These are phyloP conservation scores for Natrix natrix DNA, from an alignment of 2,797 vertebrate species.

Conservation along the genomic window DNA sequence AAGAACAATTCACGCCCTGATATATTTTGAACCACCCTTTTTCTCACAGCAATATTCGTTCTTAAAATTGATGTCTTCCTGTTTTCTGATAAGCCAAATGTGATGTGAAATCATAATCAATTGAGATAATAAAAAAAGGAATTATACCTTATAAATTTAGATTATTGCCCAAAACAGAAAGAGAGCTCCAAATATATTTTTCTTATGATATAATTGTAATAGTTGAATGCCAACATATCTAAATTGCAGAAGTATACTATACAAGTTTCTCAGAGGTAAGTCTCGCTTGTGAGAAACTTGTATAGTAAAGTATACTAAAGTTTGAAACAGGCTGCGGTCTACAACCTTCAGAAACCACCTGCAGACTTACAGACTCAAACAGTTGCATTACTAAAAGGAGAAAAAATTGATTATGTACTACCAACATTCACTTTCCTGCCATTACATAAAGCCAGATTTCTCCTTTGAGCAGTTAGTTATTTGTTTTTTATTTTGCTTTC, in stretches of 20 bases:
- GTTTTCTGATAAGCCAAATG: not conserved
- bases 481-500: constrained; percentile 47
- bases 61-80: not conserved
- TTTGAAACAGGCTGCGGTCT: not conserved
- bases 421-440: not conserved
- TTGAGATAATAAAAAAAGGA: not conserved
- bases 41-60: not conserved
- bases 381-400: not conserved
- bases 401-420: not conserved
- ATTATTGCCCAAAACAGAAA: not conserved
- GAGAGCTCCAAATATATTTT: not conserved
- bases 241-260: not conserved
- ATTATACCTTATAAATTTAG: not conserved
- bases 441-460: constrained; percentile 3
- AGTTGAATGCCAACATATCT: not conserved
- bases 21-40: not conserved
- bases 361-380: not conserved
- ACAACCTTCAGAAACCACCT: not conserved
- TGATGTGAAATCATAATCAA: not conserved
- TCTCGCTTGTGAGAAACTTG: not conserved
- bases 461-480: not conserved
- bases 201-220: not conserved
- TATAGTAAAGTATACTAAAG: not conserved
- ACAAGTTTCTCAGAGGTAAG: not conserved
- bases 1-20: not conserved